Percentiles rank a stretch among this genome's conserved stretches.
phyloP scores from a whole-genome alignment of 1,140 invertebrate genomes.

The Drosophila quadrilineata region DNA sequence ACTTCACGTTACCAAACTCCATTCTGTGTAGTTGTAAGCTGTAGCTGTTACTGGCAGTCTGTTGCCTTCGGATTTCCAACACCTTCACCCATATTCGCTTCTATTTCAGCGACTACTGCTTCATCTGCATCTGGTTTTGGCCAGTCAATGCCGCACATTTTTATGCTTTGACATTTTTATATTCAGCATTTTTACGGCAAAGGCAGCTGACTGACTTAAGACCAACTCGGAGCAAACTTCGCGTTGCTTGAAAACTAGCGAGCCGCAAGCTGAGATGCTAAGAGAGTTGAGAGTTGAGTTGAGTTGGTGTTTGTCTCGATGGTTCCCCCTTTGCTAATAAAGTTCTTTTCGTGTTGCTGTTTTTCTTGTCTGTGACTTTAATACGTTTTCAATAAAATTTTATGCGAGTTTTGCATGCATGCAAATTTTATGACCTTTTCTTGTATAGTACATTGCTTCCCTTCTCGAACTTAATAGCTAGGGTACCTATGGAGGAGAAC shows the following conservation, averaged over 20 bases:
- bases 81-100: conserved; percentile 33
- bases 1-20: conserved; percentile 8
- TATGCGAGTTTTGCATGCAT: conserved; percentile 70
- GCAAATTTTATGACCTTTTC: conserved; percentile 58
- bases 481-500: not conserved
- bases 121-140: conserved; percentile 25
- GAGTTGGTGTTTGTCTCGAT: conserved; percentile 21
- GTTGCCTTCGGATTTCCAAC: conserved; percentile 48
- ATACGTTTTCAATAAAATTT: conserved; percentile 74
- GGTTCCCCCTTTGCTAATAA: conserved; percentile 67
- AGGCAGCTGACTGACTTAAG: conserved; percentile 68
- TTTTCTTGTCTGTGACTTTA: conserved; percentile 72
- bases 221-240: no score
- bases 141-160: conserved; percentile 51
- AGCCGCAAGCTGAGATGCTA: no score
- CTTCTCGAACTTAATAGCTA: no score
- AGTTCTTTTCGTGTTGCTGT: conserved; percentile 51
- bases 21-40: no score
- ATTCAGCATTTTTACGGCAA: conserved; percentile 63
- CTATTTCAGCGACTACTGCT: not conserved
- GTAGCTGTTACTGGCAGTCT: conserved; percentile 43
- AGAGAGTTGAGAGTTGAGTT: no score
- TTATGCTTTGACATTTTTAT: conserved; percentile 77
- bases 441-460: no score
- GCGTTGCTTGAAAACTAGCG: conserved; percentile 12